Conservation (phyloP, 2,113 vertebrate species). For the Calyptommatus sinebrachiatus region DNA sequence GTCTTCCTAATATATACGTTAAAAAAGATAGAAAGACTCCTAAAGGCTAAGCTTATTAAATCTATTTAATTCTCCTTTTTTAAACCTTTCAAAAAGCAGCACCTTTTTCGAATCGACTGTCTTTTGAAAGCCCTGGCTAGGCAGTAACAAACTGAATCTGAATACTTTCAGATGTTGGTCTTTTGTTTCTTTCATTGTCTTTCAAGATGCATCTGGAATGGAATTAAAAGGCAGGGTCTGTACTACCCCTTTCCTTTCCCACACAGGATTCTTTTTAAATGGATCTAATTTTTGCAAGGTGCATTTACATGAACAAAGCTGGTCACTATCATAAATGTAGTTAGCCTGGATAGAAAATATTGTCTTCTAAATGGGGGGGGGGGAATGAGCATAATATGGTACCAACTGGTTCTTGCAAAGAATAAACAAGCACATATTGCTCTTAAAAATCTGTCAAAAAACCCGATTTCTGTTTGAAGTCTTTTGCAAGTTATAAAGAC, state of each 20-base stretch:
- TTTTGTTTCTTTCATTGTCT: constrained; percentile 34
- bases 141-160: constrained; percentile 36
- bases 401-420: not conserved
- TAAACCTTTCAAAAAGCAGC: constrained; percentile 31
- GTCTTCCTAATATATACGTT: too few species aligned
- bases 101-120: not conserved
- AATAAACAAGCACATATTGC: not conserved
- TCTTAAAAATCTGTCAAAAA: constrained; percentile 16
- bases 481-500: constrained; percentile 41
- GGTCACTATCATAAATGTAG: constrained; percentile 39
- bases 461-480: constrained; percentile 43
- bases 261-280: constrained; percentile 37
- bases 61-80: constrained; percentile 24
- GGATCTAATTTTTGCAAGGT: constrained; percentile 29
- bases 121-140: constrained; percentile 18
- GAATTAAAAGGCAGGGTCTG: constrained; percentile 33
- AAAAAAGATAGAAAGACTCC: not conserved
- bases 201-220: constrained; percentile 47
- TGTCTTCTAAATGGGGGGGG: constrained; percentile 23
- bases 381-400: not conserved
- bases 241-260: constrained; percentile 32
- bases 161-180: constrained; percentile 30
- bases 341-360: constrained; percentile 8
- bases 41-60: not conserved
- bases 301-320: constrained; percentile 22